Conservation (phyloP, 2,888 invertebrate species). For the Mythimna pallens region DNA sequence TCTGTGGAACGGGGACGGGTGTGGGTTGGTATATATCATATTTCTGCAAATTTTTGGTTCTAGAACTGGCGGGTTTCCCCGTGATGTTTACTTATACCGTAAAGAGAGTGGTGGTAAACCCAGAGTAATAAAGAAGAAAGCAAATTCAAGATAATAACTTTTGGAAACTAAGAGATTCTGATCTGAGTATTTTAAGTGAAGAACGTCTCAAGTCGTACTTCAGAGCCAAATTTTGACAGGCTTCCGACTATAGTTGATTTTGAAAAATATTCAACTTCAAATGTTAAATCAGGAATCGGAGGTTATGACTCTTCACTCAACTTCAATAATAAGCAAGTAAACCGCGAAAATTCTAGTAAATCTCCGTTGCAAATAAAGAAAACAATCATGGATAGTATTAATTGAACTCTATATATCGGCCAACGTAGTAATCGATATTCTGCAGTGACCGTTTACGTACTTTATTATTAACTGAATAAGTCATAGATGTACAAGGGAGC, state of each 20-base stretch:
- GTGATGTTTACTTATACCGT: neutral
- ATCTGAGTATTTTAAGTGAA: neutral
- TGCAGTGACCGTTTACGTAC: constrained; percentile 15
- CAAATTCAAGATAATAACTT: neutral
- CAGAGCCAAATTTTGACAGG: no score
- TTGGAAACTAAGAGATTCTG: neutral
- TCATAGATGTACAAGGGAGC: neutral
- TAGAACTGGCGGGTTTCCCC: neutral
- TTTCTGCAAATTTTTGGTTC: neutral
- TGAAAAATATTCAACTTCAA: no score
- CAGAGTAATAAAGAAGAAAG: neutral
- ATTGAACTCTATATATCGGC: neutral
- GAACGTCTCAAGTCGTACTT: no score
- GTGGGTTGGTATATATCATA: neutral
- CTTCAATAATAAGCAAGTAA: neutral
- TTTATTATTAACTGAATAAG: constrained; percentile 7
- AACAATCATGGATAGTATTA: neutral
- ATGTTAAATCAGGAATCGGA: no score
- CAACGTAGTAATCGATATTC: constrained; percentile 17
- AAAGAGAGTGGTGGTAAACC: neutral
- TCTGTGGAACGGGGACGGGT: neutral
- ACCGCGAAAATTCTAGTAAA: neutral
- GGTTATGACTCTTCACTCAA: neutral
- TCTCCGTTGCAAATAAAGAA: neutral
- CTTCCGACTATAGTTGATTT: no score